A percentile compares a stretch with the other conserved stretches of the same genome.
phyloP scores from a whole-genome alignment of 2,797 vertebrate species.

The Tapera naevia region DNA sequence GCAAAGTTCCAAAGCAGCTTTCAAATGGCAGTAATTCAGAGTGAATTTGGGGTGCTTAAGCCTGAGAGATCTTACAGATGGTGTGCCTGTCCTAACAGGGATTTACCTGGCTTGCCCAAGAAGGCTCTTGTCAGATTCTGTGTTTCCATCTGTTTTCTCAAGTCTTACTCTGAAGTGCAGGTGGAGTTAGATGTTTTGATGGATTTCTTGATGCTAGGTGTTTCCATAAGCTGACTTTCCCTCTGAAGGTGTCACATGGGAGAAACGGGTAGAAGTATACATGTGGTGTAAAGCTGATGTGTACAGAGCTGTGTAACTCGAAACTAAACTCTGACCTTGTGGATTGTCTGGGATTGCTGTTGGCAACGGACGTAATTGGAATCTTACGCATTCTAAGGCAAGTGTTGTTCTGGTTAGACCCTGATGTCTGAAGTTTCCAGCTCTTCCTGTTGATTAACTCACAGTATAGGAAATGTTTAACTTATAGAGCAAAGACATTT shows the following conservation, averaged over 20 bases:
- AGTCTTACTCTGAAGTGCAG: not conserved
- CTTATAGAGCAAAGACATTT: not conserved
- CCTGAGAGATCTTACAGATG: not conserved
- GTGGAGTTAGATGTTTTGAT: not conserved
- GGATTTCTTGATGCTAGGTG: not conserved
- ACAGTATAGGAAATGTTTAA: not conserved
- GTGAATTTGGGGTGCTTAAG: not conserved
- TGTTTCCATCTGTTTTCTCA: not conserved
- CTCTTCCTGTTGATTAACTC: not conserved
- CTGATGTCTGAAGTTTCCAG: not conserved
- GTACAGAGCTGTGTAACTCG: not conserved
- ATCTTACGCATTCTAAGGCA: not conserved
- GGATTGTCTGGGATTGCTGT: not conserved
- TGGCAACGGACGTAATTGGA: not conserved
- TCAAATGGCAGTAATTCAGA: not conserved
- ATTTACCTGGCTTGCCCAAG: not conserved
- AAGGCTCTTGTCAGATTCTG: not conserved
- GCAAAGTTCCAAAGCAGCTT: not conserved
- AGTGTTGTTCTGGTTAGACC: not conserved
- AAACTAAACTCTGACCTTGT: not conserved
- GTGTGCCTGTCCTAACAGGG: not conserved
- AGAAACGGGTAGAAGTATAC: not conserved
- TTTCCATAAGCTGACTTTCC: not conserved
- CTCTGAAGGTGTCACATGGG: not conserved
- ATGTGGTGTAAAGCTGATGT: not conserved